phyloP scores from a whole-genome alignment of 2,888 invertebrate genomes.

The Limenitis camilla region DNA sequence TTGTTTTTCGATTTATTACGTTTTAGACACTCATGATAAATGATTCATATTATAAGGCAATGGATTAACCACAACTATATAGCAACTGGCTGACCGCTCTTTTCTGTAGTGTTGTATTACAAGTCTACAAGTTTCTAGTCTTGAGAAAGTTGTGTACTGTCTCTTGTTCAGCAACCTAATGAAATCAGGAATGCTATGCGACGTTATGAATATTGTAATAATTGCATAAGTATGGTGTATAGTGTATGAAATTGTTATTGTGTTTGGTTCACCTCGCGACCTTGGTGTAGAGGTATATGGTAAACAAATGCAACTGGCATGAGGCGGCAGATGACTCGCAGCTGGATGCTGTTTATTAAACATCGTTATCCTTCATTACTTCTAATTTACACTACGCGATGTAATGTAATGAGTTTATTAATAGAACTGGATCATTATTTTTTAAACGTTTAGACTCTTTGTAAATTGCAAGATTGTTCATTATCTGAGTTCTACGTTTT shows the following conservation, averaged over 20 bases:
- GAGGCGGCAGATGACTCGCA: constrained; percentile 47
- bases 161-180: too few species aligned
- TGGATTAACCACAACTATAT: too few species aligned
- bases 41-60: too few species aligned
- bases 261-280: constrained; percentile 3
- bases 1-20: too few species aligned
- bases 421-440: constrained; percentile 7
- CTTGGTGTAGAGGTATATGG: constrained; percentile 11
- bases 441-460: not conserved
- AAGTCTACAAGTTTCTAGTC: too few species aligned
- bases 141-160: too few species aligned
- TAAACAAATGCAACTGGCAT: constrained; percentile 44
- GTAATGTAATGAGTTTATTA: constrained; percentile 1
- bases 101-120: too few species aligned
- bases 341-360: constrained; percentile 55
- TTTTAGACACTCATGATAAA: too few species aligned
- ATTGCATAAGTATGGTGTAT: not conserved
- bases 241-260: constrained; percentile 1
- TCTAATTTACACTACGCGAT: constrained; percentile 20
- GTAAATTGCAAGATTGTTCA: not conserved
- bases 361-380: constrained; percentile 40
- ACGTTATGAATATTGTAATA: too few species aligned
- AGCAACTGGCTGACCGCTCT: too few species aligned
- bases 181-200: too few species aligned
- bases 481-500: too few species aligned